These are phyloP conservation scores for Helostoma temminkii DNA, from an alignment of 2,797 vertebrate species.

Conservation along the genomic window DNA sequence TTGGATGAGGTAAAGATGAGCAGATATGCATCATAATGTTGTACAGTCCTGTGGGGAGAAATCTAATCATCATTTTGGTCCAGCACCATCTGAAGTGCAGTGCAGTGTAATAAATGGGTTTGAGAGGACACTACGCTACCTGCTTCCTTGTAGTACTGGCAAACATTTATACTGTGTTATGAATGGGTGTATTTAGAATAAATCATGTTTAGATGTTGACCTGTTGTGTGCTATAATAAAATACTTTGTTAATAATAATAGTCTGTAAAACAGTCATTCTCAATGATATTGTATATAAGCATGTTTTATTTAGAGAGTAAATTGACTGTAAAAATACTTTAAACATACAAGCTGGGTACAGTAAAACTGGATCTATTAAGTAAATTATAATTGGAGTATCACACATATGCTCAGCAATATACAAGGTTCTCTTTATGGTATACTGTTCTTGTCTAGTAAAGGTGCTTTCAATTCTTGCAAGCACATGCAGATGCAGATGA, in stretches of 20 bases:
- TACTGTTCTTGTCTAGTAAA: constrained; percentile 11
- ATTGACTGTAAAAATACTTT: background rate
- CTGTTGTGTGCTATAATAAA: no score
- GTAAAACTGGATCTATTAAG: background rate
- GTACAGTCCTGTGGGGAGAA: constrained; percentile 34
- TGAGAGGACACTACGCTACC: constrained; percentile 1
- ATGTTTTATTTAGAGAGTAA: no score
- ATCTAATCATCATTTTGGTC: constrained; percentile 30
- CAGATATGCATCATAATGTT: constrained; percentile 52
- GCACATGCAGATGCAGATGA: background rate
- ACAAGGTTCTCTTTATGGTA: background rate
- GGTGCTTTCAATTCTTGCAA: background rate
- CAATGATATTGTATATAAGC: no score
- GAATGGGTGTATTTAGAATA: no score
- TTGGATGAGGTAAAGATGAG: constrained; percentile 40
- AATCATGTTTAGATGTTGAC: no score
- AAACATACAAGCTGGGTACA: background rate
- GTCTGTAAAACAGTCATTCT: no score
- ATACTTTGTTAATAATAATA: no score
- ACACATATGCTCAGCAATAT: no score
- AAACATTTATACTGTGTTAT: no score
- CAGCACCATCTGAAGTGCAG: constrained; percentile 19
- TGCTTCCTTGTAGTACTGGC: no score
- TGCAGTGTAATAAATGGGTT: constrained; percentile 28
- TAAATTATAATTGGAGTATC: background rate